Evolutionary conservation across 2,888 invertebrate species (phyloP), one percentile per base, ranked within the genome.

Genomic region (Tridacna crocea): DNA sequence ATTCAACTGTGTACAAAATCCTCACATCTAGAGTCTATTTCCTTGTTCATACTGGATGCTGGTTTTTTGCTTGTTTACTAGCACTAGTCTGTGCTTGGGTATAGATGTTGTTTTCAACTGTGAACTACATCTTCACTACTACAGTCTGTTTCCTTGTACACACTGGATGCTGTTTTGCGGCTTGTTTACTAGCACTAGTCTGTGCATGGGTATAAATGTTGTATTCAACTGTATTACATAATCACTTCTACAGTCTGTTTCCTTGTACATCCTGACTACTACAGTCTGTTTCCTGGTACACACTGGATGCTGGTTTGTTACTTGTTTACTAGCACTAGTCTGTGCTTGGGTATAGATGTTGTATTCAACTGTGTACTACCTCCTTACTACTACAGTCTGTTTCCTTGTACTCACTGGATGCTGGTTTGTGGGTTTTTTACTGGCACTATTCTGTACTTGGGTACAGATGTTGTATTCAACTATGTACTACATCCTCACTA

Each of bases 1-100:
- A 36, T 36, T 36, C 36, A 36, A 8, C 36, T 36, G 36, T 36
- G 36, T 2, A 36, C 2, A 36, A 36, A 8, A 36, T 36, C 8
- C 2, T 36, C 36, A 36, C 2, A 4, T 4, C 36, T 36, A 8
- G 3, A 36, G 36, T 36, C 36, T 36, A 8, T 36, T 36, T 36
- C 36, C 36, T 8, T 36, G 36, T 36, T 4, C 36, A 0, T 60
- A 60, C 60, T 60, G 60, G 60, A n/a, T 60, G 60, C 60, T 60
- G 60, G 60, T 60, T n/a, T 60, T 2, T 15, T 2, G 2, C 1
- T 15, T 15, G 0, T 24, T 60, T 19, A 60, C 60, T 60, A 60
- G 60, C 60, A 60, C 60, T 60, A 8, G 60, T 60, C 60, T 60
- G n/a, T 60, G n/a, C 60, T 60, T 8, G n/a, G 60, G 60, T 60